Percentiles rank a stretch among this genome's conserved stretches.
These are phyloP conservation scores for Drosophila trapezifrons DNA, from an alignment of 1,140 invertebrate genomes.

Conservation along the genomic window DNA sequence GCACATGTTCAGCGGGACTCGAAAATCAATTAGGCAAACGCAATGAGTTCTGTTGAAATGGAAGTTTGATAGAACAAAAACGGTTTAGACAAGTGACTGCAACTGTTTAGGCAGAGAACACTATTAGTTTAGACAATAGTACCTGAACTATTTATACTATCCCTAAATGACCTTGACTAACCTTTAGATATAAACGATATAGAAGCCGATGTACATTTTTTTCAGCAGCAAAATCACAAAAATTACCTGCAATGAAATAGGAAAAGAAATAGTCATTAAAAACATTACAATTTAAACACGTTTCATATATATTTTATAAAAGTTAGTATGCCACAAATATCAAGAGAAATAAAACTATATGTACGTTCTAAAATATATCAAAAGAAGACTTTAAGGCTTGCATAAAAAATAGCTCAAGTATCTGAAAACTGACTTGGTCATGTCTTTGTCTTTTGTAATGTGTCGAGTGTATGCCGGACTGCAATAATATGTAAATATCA, in stretches of 20 bases:
- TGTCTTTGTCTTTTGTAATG: constrained; percentile 15
- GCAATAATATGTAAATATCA: neutral
- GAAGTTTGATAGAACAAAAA: neutral
- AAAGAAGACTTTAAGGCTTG: neutral
- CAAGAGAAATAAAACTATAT: neutral
- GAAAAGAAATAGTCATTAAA: constrained; percentile 7
- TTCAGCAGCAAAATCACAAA: neutral
- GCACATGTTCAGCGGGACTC: neutral
- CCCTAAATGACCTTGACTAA: neutral
- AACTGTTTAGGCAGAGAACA: neutral
- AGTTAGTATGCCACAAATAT: neutral
- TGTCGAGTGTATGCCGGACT: constrained; percentile 4
- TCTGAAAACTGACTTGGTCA: neutral
- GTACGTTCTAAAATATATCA: neutral
- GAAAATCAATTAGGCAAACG: constrained; percentile 23
- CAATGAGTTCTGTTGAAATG: constrained; percentile 6
- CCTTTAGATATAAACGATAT: neutral
- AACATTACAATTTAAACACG: neutral
- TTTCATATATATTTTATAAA: constrained; percentile 1
- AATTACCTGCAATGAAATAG: constrained; percentile 53
- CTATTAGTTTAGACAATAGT: neutral
- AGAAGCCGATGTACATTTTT: neutral
- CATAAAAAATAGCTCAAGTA: neutral
- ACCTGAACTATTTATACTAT: neutral
- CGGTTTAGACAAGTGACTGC: no score